phyloP scores from a whole-genome alignment of 2,113 vertebrate genomes.

The Rynchops niger region DNA sequence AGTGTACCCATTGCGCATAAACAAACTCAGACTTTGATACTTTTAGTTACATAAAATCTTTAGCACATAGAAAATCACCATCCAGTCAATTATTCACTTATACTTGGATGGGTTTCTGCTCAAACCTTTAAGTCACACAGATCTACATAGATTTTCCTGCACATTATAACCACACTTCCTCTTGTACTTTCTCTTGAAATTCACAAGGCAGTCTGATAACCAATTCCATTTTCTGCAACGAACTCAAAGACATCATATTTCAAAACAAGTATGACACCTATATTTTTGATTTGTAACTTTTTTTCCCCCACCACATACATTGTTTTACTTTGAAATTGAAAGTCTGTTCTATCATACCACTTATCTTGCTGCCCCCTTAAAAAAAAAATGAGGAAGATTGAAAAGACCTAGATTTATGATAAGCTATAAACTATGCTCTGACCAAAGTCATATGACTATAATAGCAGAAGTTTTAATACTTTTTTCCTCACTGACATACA shows the following conservation, averaged over 20 bases:
- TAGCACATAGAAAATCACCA: conserved; percentile 10
- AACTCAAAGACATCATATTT: neutral
- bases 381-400: neutral
- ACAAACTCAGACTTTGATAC: conserved; percentile 65
- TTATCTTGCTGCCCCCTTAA: neutral
- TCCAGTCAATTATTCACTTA: conserved; percentile 62
- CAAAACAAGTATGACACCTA: neutral
- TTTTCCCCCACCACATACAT: neutral
- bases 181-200: conserved; percentile 8
- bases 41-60: conserved; percentile 61
- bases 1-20: conserved; percentile 32
- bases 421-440: neutral
- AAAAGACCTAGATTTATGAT: conserved; percentile 19
- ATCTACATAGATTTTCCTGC: conserved; percentile 19
- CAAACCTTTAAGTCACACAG: conserved; percentile 8
- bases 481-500: neutral
- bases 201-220: neutral
- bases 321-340: neutral
- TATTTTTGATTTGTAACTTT: neutral
- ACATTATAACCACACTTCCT: conserved; percentile 34
- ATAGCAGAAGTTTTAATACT: neutral
- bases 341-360: neutral
- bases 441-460: conserved; percentile 5
- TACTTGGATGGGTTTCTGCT: neutral
- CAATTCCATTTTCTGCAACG: neutral